A percentile compares a stretch with the other conserved stretches of the same genome.
phyloP scores from a whole-genome alignment of 2,113 vertebrate species.

The Rissa tridactyla region DNA sequence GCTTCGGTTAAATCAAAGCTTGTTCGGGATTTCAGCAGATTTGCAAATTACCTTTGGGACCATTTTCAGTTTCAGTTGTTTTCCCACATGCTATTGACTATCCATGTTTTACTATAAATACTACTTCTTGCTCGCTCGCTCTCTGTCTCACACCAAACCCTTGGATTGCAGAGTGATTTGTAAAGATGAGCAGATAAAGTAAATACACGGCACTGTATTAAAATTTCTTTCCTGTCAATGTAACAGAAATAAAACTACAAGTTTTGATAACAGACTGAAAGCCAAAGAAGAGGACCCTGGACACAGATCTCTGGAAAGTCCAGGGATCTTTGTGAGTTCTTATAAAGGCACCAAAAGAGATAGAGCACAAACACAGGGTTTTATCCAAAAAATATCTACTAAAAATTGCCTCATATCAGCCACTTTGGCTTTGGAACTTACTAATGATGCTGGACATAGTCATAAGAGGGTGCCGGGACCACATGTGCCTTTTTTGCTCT shows the following conservation, averaged over 20 bases:
- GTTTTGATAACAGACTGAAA: neutral
- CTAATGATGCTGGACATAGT: neutral
- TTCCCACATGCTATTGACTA: constrained; percentile 70
- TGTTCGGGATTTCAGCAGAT: constrained; percentile 91
- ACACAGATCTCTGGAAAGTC: neutral
- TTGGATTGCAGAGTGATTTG: constrained; percentile 56
- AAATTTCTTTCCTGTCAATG: constrained; percentile 37
- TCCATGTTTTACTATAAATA: constrained; percentile 64
- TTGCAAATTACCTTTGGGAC: constrained; percentile 93
- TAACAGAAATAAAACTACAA: neutral
- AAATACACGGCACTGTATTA: constrained; percentile 31
- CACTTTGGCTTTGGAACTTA: neutral
- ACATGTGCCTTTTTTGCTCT: neutral
- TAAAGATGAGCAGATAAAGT: constrained; percentile 56
- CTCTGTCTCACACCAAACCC: constrained; percentile 14
- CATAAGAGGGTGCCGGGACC: neutral
- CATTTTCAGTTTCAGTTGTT: constrained; percentile 76
- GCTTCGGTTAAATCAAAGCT: constrained; percentile 94
- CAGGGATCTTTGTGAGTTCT: neutral
- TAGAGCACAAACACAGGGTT: neutral
- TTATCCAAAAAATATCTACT: neutral
- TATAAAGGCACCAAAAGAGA: neutral
- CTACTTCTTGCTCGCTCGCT: constrained; percentile 8
- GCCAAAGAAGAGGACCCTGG: neutral
- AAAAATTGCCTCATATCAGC: neutral